A percentile compares a stretch with the other conserved stretches of the same genome.
Evolutionary conservation across 2,888 invertebrate genomes (phyloP).

Genomic region (Cryptosula pallasiana): DNA sequence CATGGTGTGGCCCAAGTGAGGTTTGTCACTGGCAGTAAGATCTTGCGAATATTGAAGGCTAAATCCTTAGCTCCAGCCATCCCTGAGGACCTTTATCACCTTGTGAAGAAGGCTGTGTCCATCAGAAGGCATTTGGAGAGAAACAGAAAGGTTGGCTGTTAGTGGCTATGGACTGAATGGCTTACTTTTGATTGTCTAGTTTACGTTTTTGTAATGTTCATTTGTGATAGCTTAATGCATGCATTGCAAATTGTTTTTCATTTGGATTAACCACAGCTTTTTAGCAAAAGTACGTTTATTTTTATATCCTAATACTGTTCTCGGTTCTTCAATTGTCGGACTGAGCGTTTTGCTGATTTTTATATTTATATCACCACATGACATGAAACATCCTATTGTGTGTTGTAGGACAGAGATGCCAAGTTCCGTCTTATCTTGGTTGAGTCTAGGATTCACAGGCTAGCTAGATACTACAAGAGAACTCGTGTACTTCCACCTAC

Average conservation of each 20-base stretch:
- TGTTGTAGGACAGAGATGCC: conserved; percentile 90
- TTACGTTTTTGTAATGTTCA: too few species aligned
- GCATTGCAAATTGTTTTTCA: too few species aligned
- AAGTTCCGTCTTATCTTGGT: conserved; percentile 98
- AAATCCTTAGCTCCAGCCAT: conserved; percentile 93
- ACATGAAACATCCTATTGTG: too few species aligned
- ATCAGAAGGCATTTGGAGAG: conserved; percentile 99
- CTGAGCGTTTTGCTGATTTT: too few species aligned
- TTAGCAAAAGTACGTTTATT: too few species aligned
- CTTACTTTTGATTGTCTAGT: too few species aligned
- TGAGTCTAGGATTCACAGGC: conserved; percentile 95
- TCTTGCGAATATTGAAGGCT: conserved; percentile 94
- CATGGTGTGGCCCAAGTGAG: neutral
- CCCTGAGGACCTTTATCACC: conserved; percentile 95
- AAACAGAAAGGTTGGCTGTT: conserved; percentile 65
- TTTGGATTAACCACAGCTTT: too few species aligned
- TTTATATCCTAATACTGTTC: too few species aligned
- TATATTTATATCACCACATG: too few species aligned
- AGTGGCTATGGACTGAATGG: too few species aligned
- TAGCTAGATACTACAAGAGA: conserved; percentile 97
- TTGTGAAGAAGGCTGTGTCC: conserved; percentile 98
- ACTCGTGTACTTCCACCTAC: conserved; percentile 90
- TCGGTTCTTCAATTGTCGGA: too few species aligned
- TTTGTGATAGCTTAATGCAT: too few species aligned
- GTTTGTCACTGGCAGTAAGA: conserved; percentile 91